Evolutionary conservation across 2,113 vertebrate species (phyloP), one percentile per base, ranked within the genome.

Genomic region (Nerophis lumbriciformis): DNA sequence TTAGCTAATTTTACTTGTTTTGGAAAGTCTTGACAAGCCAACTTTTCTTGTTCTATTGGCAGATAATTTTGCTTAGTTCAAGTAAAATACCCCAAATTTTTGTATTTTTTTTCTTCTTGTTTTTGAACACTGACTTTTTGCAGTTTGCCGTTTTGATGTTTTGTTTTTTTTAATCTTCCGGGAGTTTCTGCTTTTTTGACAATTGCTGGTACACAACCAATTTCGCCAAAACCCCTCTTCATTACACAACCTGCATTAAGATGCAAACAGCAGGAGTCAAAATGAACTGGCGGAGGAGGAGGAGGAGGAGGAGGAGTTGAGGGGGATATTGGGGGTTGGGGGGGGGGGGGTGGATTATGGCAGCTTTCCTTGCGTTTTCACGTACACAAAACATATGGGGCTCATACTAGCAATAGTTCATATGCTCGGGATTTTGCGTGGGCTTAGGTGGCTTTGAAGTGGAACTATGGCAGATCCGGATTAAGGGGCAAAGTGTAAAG

Each of bases 401-500:
- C 69, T 66, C 53, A 71, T 77, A 45, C 55, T 60, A 47, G 48
- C 65, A 58, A 59, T 53, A 67, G 63, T 77, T 77, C 59, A 72
- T 72, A 72, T 68, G 68, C 65, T 63, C 61, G 66, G 60, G 77
- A 79, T 83, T 75, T 69, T 69, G 71, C 39, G 69, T 70, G 62
- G 72, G 72, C 72, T 72, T 72, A 65, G 73, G 70, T 78, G 71
- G 70, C 80, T 88, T 85, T 83, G 78, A 86, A 88, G 83, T 85
- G 79, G 57, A 82, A 80, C 78, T 85, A 77, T 89, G 89, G 89
- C 83, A 90, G 88, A 90, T 90, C 81, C 89, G 86, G 88, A 91
- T 90, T 91, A 89, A 86, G 79, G 80, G 84, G 83, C 88, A 91
- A 86, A 92, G 92, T 90, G 88, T 89, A 90, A 92, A 91, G 88